phyloP scores from a whole-genome alignment of 2,113 vertebrate species.

The Alectura lathami region DNA sequence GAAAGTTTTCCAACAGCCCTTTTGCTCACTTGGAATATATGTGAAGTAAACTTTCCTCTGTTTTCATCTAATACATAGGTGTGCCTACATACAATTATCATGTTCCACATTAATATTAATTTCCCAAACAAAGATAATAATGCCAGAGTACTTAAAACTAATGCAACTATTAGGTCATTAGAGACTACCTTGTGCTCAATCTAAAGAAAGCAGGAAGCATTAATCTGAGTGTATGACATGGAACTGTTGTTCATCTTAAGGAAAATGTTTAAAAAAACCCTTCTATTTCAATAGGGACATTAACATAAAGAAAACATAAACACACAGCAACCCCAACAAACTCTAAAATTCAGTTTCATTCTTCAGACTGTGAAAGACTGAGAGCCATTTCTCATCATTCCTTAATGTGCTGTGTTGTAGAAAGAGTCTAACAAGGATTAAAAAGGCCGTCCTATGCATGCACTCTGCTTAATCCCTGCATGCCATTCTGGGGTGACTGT shows the following conservation, averaged over 20 bases:
- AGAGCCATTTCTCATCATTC: conserved; percentile 48
- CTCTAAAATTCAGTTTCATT: conserved; percentile 18
- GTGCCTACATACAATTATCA: conserved; percentile 41
- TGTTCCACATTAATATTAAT: conserved; percentile 25
- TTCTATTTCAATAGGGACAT: not conserved
- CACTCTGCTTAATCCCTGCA: conserved; percentile 68
- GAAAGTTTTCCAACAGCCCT: conserved; percentile 26
- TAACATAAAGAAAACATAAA: conserved; percentile 44
- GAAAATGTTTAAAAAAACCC: conserved; percentile 43
- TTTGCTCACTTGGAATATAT: not conserved
- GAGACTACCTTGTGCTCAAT: conserved; percentile 41
- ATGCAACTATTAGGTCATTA: conserved; percentile 59
- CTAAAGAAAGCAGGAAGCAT: conserved; percentile 45
- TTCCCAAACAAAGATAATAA: conserved; percentile 44
- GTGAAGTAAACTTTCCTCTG: not conserved
- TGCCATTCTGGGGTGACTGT: conserved; percentile 53
- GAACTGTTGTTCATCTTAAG: not conserved
- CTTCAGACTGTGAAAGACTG: conserved; percentile 5
- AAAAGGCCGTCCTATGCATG: conserved; percentile 59
- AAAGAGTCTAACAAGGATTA: conserved; percentile 67
- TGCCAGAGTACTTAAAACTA: conserved; percentile 47
- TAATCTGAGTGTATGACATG: conserved; percentile 14
- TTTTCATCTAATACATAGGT: conserved; percentile 30
- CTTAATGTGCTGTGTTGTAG: conserved; percentile 52
- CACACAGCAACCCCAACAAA: not conserved